Percentiles rank a stretch among this genome's conserved stretches.
Evolutionary conservation across 2,797 vertebrate species (phyloP).

Genomic region (Liasis olivaceus): DNA sequence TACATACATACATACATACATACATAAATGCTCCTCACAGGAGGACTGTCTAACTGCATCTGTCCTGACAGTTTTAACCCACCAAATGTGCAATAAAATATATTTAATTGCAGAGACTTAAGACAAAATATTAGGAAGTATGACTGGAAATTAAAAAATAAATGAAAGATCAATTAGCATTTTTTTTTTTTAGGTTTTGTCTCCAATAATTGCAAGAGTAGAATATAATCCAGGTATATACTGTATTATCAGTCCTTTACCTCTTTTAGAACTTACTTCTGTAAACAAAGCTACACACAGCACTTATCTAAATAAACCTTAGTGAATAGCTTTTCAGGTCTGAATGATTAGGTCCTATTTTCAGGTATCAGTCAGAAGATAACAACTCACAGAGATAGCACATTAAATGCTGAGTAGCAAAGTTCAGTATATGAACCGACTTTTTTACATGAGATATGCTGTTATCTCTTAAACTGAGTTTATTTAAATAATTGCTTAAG

Average conservation of each 20-base stretch:
- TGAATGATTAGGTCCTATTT: slow-evolving; percentile 17
- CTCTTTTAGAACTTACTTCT: background rate
- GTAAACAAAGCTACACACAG: slow-evolving; percentile 1
- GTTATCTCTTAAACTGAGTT: slow-evolving; percentile 21
- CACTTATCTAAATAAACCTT: slow-evolving; percentile 15
- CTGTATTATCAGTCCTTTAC: slow-evolving; percentile 11
- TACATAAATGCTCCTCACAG: background rate
- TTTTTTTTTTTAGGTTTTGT: background rate
- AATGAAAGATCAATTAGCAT: background rate
- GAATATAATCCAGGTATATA: background rate
- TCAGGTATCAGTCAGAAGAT: slow-evolving; percentile 28
- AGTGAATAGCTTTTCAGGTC: slow-evolving; percentile 15
- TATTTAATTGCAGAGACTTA: background rate
- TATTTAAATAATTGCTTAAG: slow-evolving; percentile 33
- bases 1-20: no score
- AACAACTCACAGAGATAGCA: slow-evolving; percentile 27
- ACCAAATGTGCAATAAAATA: background rate
- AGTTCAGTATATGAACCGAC: slow-evolving; percentile 22
- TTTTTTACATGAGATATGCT: slow-evolving; percentile 10
- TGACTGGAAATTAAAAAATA: background rate
- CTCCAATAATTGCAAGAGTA: background rate
- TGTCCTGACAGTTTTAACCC: background rate
- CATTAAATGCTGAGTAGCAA: slow-evolving; percentile 16
- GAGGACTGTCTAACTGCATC: background rate
- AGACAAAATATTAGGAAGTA: background rate